Evolutionary conservation across 1,140 invertebrate species (phyloP).

Genomic region (Chymomyza costata): DNA sequence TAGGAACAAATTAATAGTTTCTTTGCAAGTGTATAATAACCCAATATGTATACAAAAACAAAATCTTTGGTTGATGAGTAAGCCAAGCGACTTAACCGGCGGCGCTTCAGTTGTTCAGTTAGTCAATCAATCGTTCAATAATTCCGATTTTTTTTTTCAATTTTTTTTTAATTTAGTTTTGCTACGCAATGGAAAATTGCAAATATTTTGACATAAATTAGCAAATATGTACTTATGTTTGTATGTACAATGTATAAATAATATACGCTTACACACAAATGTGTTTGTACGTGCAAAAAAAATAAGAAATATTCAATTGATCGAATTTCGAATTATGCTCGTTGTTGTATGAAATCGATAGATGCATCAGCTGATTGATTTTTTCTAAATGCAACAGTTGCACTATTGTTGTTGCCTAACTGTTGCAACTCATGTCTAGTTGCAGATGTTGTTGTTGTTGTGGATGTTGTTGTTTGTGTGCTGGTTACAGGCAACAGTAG

Average conservation of each 20-base stretch:
- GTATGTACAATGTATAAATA: too few species aligned
- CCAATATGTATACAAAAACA: too few species aligned
- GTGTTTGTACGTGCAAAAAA: constrained; percentile 1
- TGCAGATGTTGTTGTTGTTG: constrained; percentile 2
- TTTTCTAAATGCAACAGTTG: neutral
- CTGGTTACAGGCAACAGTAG: constrained; percentile 52
- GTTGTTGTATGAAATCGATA: constrained; percentile 19
- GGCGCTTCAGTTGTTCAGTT: constrained; percentile 22
- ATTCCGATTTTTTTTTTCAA: constrained; percentile 15
- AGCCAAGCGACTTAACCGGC: constrained; percentile 28
- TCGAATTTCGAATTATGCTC: too few species aligned
- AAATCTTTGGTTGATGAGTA: constrained; percentile 56
- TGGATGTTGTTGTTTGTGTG: constrained; percentile 13
- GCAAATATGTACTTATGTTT: constrained; percentile 28
- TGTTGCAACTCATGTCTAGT: constrained; percentile 4
- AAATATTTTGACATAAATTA: constrained; percentile 40
- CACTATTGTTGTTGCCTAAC: constrained; percentile 13
- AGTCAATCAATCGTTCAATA: constrained; percentile 11
- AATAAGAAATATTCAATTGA: too few species aligned
- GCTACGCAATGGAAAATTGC: constrained; percentile 47
- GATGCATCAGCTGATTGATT: constrained; percentile 11
- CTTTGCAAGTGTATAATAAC: too few species aligned
- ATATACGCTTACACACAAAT: too few species aligned
- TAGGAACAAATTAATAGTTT: too few species aligned
- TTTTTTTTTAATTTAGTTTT: constrained; percentile 39